Evolutionary conservation across 2,888 invertebrate genomes (phyloP).

Genomic region (Amiota mariae): DNA sequence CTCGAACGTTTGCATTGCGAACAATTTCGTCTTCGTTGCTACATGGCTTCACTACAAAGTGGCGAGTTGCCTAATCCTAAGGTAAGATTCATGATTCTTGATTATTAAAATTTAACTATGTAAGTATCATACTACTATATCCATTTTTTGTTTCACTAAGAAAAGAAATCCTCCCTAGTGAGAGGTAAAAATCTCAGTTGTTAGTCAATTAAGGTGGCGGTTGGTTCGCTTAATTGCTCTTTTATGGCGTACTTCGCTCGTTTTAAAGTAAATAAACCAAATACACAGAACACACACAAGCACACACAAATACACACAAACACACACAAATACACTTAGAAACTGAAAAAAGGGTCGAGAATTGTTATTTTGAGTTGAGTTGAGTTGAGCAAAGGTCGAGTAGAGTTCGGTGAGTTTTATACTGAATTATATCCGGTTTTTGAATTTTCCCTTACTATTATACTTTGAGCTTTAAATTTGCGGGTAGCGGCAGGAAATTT

Average conservation of each 20-base stretch:
- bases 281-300: too few species aligned
- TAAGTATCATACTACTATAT: too few species aligned
- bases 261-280: slow-evolving; percentile 30
- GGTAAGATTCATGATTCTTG: slow-evolving; percentile 76
- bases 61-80: slow-evolving; percentile 98
- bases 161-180: too few species aligned
- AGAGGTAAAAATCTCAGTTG: background rate
- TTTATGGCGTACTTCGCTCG: slow-evolving; percentile 45
- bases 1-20: slow-evolving; percentile 96
- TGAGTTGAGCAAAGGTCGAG: background rate
- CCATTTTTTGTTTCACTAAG: too few species aligned
- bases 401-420: too few species aligned
- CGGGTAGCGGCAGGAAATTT: too few species aligned
- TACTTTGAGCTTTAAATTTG: too few species aligned
- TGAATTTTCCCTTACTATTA: too few species aligned
- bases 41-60: slow-evolving; percentile 96
- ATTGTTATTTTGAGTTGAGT: slow-evolving; percentile 13
- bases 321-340: too few species aligned
- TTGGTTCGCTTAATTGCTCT: slow-evolving; percentile 61
- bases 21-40: slow-evolving; percentile 95
- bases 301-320: too few species aligned
- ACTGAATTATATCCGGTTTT: too few species aligned
- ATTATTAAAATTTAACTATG: too few species aligned
- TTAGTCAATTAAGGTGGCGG: background rate
- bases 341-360: slow-evolving; percentile 23